Percentiles rank a stretch among this genome's conserved stretches.
These are phyloP conservation scores for Nycteola revayana DNA, from an alignment of 2,888 invertebrate species.

Conservation along the genomic window DNA sequence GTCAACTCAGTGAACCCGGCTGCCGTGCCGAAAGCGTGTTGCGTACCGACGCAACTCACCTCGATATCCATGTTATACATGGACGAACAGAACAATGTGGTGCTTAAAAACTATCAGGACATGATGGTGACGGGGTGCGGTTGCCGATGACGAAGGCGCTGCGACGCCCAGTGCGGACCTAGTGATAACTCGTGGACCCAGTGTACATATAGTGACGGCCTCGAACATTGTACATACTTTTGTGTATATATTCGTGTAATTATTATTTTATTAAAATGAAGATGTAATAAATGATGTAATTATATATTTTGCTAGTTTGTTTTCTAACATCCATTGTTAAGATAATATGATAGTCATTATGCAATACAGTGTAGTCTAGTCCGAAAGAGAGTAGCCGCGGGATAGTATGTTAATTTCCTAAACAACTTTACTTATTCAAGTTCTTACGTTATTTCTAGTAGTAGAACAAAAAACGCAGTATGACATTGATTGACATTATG, in stretches of 20 bases:
- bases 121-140: conserved; percentile 99
- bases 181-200: conserved; percentile 77
- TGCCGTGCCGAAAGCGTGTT: conserved; percentile 97
- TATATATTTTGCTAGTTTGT: conserved; percentile 38
- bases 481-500: no score
- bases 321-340: no score
- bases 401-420: no score
- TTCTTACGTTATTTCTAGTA: no score
- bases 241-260: conserved; percentile 79
- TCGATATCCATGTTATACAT: conserved; percentile 98
- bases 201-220: conserved; percentile 79
- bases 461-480: no score
- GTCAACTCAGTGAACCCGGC: conserved; percentile 96
- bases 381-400: no score
- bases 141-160: conserved; percentile 89
- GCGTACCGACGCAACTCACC: conserved; percentile 97
- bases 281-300: conserved; percentile 77
- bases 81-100: conserved; percentile 96
- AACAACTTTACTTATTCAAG: no score
- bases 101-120: conserved; percentile 99
- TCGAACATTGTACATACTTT: conserved; percentile 74
- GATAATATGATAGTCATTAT: no score
- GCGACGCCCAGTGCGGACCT: conserved; percentile 61
- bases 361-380: no score
- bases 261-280: conserved; percentile 79